Conservation (phyloP, 2,797 vertebrate species). For the Gymnodraco acuticeps region DNA sequence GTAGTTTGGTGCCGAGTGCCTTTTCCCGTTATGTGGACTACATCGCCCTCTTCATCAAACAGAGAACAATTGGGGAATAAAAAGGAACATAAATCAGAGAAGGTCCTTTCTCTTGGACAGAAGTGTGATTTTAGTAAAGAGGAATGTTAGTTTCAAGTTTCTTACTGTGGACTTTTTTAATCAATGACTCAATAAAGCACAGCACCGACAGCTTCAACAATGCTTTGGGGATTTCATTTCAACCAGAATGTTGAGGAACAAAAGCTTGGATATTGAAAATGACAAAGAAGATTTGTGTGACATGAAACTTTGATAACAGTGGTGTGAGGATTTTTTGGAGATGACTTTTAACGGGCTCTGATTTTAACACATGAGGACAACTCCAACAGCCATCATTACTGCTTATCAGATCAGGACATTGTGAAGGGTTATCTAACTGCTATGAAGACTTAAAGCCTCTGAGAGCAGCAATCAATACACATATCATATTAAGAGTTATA, state of each 20-base stretch:
- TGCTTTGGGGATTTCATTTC: conserved; percentile 8
- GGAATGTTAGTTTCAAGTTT: conserved; percentile 34
- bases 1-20: conserved; percentile 52
- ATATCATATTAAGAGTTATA: background rate
- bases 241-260: background rate
- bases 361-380: background rate
- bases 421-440: background rate
- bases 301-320: background rate
- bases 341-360: background rate
- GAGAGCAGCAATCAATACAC: background rate
- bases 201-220: background rate
- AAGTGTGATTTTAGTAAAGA: conserved; percentile 33
- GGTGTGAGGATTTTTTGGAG: background rate
- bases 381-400: background rate
- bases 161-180: conserved; percentile 18
- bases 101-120: conserved; percentile 21
- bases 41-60: conserved; percentile 36
- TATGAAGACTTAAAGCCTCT: background rate
- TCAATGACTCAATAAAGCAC: conserved; percentile 32
- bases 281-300: background rate
- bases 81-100: conserved; percentile 28
- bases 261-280: background rate
- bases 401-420: background rate
- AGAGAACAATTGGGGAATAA: conserved; percentile 31
- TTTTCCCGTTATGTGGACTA: conserved; percentile 53